phyloP scores from a whole-genome alignment of 2,113 vertebrate genomes.

The Procavia capensis region DNA sequence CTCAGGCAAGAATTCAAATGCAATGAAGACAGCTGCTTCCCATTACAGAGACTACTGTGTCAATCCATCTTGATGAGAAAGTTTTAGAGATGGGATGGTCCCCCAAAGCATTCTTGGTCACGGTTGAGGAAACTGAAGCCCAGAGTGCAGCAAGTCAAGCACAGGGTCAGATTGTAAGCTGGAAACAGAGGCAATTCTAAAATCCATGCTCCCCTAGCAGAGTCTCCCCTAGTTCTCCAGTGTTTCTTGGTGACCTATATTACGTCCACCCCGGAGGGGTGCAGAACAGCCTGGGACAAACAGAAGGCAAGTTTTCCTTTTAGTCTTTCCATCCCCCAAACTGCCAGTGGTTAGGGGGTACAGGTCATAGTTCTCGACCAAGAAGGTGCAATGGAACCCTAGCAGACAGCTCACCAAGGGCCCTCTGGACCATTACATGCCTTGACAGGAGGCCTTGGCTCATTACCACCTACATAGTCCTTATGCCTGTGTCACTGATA shows the following conservation, averaged over 20 bases:
- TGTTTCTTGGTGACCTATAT: not conserved
- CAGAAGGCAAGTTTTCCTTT: not conserved
- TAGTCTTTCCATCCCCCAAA: not conserved
- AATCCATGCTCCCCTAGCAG: not conserved
- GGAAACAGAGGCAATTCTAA: slow-evolving; percentile 2
- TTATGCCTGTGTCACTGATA: not conserved
- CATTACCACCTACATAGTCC: not conserved
- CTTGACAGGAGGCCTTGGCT: not conserved
- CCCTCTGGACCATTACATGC: not conserved
- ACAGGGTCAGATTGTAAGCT: not conserved
- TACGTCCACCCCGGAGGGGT: not conserved
- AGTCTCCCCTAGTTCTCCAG: not conserved
- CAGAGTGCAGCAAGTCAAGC: slow-evolving; percentile 12
- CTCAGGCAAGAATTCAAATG: not conserved
- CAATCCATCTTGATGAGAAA: not conserved
- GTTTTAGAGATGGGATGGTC: not conserved
- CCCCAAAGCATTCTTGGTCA: slow-evolving; percentile 31
- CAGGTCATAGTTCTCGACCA: not conserved
- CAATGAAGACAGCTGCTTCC: not conserved
- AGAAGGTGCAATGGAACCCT: not conserved
- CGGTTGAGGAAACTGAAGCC: slow-evolving; percentile 27
- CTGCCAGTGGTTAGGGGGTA: not conserved
- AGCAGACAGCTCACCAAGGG: not conserved
- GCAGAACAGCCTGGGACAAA: not conserved
- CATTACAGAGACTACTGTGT: not conserved